Conservation (phyloP, 2,113 vertebrate genomes). For the Laticauda laticaudata region DNA sequence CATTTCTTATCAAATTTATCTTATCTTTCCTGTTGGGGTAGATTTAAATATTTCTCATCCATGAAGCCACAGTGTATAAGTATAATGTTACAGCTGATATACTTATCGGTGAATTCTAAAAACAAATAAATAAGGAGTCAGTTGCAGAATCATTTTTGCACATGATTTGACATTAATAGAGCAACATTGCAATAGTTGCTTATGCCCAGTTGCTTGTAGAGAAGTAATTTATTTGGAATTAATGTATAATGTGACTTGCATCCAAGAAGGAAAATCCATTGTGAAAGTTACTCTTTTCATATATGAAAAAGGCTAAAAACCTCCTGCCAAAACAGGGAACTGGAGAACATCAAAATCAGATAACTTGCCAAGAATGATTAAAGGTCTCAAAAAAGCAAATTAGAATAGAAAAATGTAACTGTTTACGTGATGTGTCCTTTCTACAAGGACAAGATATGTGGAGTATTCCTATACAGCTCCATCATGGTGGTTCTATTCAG, state of each 20-base stretch:
- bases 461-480: not conserved
- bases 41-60: constrained; percentile 16
- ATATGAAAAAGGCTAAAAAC: constrained; percentile 15
- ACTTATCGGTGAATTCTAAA: constrained; percentile 23
- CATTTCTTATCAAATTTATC: not conserved
- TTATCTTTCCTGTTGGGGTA: not conserved
- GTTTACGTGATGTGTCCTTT: not conserved
- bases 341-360: constrained; percentile 25
- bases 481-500: not conserved
- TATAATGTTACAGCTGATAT: constrained; percentile 12
- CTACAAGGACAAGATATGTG: not conserved
- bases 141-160: constrained; percentile 21
- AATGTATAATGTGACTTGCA: constrained; percentile 37
- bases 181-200: constrained; percentile 22
- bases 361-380: constrained; percentile 23
- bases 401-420: not conserved
- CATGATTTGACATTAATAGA: constrained; percentile 18
- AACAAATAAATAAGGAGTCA: not conserved
- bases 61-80: not conserved
- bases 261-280: constrained; percentile 19
- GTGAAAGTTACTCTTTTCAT: constrained; percentile 8
- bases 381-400: constrained; percentile 40
- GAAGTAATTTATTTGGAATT: constrained; percentile 14
- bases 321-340: constrained; percentile 14
- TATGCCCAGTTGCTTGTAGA: constrained; percentile 12